phyloP scores from a whole-genome alignment of 2,888 invertebrate species.

The Eupithecia pulchellata region DNA sequence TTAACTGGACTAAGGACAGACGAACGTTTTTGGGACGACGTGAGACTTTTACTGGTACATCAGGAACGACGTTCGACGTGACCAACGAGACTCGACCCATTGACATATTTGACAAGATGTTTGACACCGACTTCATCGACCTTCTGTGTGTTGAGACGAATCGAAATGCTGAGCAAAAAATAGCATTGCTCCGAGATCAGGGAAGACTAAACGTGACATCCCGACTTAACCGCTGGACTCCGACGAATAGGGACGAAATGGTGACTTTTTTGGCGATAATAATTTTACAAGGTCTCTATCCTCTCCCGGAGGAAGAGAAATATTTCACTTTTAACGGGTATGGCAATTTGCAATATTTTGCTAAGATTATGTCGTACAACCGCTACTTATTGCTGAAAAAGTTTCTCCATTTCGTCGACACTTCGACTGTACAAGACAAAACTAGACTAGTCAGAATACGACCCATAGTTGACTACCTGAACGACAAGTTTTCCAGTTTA shows the following conservation, averaged over 20 bases:
- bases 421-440: conserved; percentile 16
- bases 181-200: conserved; percentile 15
- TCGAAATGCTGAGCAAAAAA: conserved; percentile 18
- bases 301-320: too few relatives aligned
- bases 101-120: too few relatives aligned
- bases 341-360: conserved; percentile 9
- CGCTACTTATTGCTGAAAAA: conserved; percentile 30
- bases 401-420: conserved; percentile 18
- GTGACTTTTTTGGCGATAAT: too few relatives aligned
- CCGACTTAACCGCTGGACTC: conserved; percentile 5
- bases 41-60: conserved; percentile 35
- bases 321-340: conserved; percentile 6
- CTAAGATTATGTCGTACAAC: conserved; percentile 16
- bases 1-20: conserved; percentile 19
- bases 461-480: not conserved
- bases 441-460: conserved; percentile 18
- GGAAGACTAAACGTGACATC: not conserved
- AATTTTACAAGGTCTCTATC: too few relatives aligned
- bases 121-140: conserved; percentile 46
- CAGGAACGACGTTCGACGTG: too few relatives aligned
- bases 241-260: too few relatives aligned
- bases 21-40: conserved; percentile 18
- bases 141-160: conserved; percentile 19
- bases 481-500: too few relatives aligned
- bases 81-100: conserved; percentile 30